These are phyloP conservation scores for Lamprologus lemairii DNA, from an alignment of 2,113 vertebrate species.

Conservation along the genomic window DNA sequence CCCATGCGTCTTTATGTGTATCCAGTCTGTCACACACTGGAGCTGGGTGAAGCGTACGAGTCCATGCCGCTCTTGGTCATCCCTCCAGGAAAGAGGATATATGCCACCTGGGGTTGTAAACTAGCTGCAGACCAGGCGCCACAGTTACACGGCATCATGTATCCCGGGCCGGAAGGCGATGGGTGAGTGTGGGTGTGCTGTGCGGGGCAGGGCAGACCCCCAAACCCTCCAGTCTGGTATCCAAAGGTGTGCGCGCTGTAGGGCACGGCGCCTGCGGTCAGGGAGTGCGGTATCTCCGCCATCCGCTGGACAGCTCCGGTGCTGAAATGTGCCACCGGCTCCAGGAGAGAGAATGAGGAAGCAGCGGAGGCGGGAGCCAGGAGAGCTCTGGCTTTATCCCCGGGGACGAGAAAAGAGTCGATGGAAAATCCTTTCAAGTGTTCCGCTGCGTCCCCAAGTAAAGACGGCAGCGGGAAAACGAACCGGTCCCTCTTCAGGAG, in stretches of 20 bases:
- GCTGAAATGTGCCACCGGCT: conserved; percentile 83
- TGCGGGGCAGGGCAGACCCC: conserved; percentile 80
- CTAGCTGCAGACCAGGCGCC: conserved; percentile 85
- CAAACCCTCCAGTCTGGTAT: conserved; percentile 85
- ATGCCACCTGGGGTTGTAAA: conserved; percentile 90
- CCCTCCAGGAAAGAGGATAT: conserved; percentile 88
- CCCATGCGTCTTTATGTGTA: background rate
- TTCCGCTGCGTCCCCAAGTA: conserved; percentile 83
- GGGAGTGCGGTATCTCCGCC: conserved; percentile 81
- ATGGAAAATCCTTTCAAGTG: conserved; percentile 84
- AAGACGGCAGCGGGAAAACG: conserved; percentile 82
- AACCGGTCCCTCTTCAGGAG: conserved; percentile 87
- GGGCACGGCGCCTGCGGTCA: conserved; percentile 81
- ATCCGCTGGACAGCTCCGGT: conserved; percentile 86
- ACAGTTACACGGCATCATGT: conserved; percentile 92
- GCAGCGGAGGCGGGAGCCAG: conserved; percentile 80
- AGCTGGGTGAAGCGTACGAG: conserved; percentile 76
- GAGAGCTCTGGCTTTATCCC: conserved; percentile 83
- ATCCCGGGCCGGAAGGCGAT: conserved; percentile 83
- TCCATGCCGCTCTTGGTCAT: conserved; percentile 85
- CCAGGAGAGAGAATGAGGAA: conserved; percentile 83
- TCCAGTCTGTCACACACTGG: background rate
- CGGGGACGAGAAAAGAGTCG: conserved; percentile 81
- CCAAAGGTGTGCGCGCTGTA: conserved; percentile 83
- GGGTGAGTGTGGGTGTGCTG: conserved; percentile 87